These are phyloP conservation scores for Drosophila neocordata DNA, from an alignment of 1,140 invertebrate species.

Conservation along the genomic window DNA sequence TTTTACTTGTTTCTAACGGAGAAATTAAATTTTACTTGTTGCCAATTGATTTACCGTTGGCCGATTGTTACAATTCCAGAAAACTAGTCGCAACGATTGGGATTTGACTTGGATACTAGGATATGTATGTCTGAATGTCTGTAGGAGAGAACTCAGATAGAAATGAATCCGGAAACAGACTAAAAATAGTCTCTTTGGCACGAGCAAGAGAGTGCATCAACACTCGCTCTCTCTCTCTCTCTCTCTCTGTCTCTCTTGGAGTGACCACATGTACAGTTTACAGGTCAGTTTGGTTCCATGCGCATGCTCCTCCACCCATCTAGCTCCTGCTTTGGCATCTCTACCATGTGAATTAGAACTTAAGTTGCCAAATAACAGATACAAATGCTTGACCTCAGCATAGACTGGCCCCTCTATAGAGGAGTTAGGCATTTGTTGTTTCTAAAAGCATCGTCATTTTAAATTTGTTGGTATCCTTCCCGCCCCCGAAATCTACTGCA, in stretches of 20 bases:
- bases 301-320: conserved; percentile 7
- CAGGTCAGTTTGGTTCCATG: background rate
- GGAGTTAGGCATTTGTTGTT: conserved; percentile 8
- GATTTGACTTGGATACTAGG: background rate
- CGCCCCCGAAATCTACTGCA: background rate
- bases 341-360: background rate
- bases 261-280: background rate
- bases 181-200: background rate
- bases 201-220: background rate
- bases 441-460: background rate
- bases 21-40: background rate
- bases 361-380: conserved; percentile 2
- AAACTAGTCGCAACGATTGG: background rate
- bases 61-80: background rate
- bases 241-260: background rate
- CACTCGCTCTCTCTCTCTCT: background rate
- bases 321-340: background rate
- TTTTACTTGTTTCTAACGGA: background rate
- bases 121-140: background rate
- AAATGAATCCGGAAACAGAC: background rate
- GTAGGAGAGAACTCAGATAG: background rate
- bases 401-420: conserved; percentile 2
- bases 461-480: background rate
- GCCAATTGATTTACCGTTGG: conserved; percentile 5
- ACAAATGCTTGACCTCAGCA: conserved; percentile 2